Evolutionary conservation across 1,140 invertebrate genomes (phyloP).

Genomic region (Drosophila biarmipes): DNA sequence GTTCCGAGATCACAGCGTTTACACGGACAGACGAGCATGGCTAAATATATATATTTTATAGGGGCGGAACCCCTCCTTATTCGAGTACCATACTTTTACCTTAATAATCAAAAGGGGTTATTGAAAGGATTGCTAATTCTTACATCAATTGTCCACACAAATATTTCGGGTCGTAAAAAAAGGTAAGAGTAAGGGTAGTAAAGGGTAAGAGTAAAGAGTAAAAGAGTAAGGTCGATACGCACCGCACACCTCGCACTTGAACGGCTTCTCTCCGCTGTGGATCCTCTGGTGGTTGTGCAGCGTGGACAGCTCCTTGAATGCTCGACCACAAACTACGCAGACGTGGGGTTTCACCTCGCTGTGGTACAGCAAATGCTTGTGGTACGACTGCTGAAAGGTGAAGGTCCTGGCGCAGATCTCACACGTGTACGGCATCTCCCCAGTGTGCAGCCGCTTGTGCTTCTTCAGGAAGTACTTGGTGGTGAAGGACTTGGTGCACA

Average conservation of each 20-base stretch:
- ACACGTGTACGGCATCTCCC: conserved; percentile 95
- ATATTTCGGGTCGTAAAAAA: too few species aligned
- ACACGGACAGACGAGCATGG: too few species aligned
- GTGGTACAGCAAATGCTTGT: conserved; percentile 94
- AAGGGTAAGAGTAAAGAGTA: too few species aligned
- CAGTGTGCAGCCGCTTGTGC: conserved; percentile 93
- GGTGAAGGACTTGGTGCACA: conserved; percentile 93
- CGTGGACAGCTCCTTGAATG: conserved; percentile 95
- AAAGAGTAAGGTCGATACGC: conserved; percentile 59
- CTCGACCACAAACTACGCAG: conserved; percentile 91
- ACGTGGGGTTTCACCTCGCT: conserved; percentile 93
- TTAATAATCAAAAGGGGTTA: too few species aligned
- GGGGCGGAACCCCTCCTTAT: too few species aligned
- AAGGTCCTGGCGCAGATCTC: conserved; percentile 94
- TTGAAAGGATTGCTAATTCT: too few species aligned
- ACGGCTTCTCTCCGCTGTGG: conserved; percentile 95
- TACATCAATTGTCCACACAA: too few species aligned
- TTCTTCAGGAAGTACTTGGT: conserved; percentile 96
- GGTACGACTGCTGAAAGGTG: conserved; percentile 96
- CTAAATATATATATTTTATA: too few species aligned
- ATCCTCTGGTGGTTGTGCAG: conserved; percentile 95
- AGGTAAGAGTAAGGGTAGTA: too few species aligned
- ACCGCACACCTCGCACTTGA: conserved; percentile 96
- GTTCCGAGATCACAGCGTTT: too few species aligned
- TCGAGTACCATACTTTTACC: too few species aligned